Evolutionary conservation across 2,888 invertebrate species (phyloP), one percentile per base, ranked within the genome.

Genomic region (Conus canariensis): DNA sequence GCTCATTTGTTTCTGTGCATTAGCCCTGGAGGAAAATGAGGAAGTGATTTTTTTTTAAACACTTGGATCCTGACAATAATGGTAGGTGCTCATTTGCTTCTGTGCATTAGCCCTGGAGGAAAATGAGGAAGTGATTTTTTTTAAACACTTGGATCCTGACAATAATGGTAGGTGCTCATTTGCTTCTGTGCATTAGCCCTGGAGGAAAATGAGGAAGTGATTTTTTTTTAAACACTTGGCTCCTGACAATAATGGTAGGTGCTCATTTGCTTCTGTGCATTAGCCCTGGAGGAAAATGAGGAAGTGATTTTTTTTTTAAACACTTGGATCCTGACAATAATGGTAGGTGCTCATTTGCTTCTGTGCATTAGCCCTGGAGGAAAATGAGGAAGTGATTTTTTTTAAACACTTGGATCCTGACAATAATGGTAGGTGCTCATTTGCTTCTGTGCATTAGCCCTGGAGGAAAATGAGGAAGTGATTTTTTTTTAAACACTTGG

Each of bases 161-260:
- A 64, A 64, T 64, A 64, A 64, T 80, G 80, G 80, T 80, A 80
- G 14, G 30, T 74, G 74, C 67, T 45, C 45, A 3, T 45, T 45
- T 45, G 45, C 45, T 45, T 4, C 45, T 45, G 45, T 45, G 45
- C 4, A 45, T 45, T 45, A 4, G 45, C 45, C 45, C 45, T 2
- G 30, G 30, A 93, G 30, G 96, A 96, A 90, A 96, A 96, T 90
- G 94, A 94, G 10, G 92, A 94, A n/a, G n/a, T n/a, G 85, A 93
- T 96, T n/a, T 96, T 96, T 91, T n/a, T n/a, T n/a, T n/a, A 92
- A 93, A 90, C 94, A 95, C 87, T 92, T 96, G 67, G 96, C 96
- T 91, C 94, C 94, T 45, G 94, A 96, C 64, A 64, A 64, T 64
- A 64, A 64, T 80, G 80, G 80, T 80, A 80, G 14, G 30, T 74